These are phyloP conservation scores for Cosmorhoe ocellata DNA, from an alignment of 2,888 invertebrate species.

Conservation along the genomic window DNA sequence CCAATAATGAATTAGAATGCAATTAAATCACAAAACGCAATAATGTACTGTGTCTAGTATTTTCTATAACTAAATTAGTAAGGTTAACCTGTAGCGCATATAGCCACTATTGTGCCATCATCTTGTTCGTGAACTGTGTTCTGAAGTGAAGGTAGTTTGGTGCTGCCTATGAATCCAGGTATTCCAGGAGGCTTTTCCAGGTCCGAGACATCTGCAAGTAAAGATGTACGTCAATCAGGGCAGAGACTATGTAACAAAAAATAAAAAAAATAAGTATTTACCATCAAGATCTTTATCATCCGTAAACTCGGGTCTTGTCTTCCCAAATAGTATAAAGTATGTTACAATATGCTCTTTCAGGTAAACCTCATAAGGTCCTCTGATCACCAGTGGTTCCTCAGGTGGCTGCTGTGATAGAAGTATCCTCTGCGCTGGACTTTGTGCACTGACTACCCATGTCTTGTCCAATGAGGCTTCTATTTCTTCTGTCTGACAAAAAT, in stretches of 20 bases:
- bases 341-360: conserved; percentile 87
- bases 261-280: conserved; percentile 43
- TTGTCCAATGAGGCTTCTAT: conserved; percentile 90
- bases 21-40: no score
- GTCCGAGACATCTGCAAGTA: conserved; percentile 86
- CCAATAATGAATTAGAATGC: no score
- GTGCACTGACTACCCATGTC: conserved; percentile 96
- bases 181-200: conserved; percentile 83
- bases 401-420: conserved; percentile 84
- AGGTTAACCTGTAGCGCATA: conserved; percentile 89
- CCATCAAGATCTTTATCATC: conserved; percentile 85
- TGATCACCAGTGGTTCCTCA: conserved; percentile 87
- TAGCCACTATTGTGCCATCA: conserved; percentile 93
- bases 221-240: no score
- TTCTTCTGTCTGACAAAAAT: conserved; percentile 83
- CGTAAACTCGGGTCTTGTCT: conserved; percentile 72
- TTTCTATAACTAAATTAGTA: background rate
- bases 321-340: conserved; percentile 91
- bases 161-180: conserved; percentile 71
- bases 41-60: no score
- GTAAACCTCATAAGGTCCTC: conserved; percentile 93
- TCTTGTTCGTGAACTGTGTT: conserved; percentile 95
- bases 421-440: conserved; percentile 88
- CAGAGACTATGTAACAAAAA: no score
- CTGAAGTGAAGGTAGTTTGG: conserved; percentile 70